These are phyloP conservation scores for Conistra vaccinii DNA, from an alignment of 2,888 invertebrate genomes.

Conservation along the genomic window DNA sequence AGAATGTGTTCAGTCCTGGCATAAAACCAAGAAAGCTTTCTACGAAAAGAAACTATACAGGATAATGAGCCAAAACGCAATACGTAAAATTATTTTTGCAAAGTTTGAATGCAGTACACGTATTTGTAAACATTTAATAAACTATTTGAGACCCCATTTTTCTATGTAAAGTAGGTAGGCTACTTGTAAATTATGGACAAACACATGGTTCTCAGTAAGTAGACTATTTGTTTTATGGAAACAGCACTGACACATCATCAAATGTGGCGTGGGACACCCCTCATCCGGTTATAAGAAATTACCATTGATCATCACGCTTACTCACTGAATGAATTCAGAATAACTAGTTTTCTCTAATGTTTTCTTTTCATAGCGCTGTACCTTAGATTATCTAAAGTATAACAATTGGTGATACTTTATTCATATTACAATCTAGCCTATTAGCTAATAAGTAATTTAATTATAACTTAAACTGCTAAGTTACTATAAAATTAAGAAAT, in stretches of 20 bases:
- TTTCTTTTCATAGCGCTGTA: neutral
- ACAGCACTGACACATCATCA: conserved; percentile 18
- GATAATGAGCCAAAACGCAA: conserved; percentile 79
- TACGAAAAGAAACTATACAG: conserved; percentile 73
- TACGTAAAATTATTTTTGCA: conserved; percentile 70
- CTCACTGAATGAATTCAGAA: conserved; percentile 3
- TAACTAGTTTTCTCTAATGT: too few species aligned
- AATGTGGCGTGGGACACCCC: conserved; percentile 21
- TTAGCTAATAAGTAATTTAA: too few species aligned
- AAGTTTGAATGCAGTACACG: conserved; percentile 58
- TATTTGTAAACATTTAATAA: conserved; percentile 60
- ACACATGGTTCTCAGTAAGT: conserved; percentile 13
- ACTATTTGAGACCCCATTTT: conserved; percentile 49
- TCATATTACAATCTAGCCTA: too few species aligned
- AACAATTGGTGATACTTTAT: too few species aligned
- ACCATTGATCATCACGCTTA: conserved; percentile 18
- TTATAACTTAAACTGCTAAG: too few species aligned
- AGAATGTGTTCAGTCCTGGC: conserved; percentile 73
- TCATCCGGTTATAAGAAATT: conserved; percentile 3
- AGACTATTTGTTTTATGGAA: neutral
- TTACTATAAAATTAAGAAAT: too few species aligned
- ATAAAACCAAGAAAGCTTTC: conserved; percentile 81
- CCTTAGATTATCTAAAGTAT: neutral
- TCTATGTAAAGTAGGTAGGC: conserved; percentile 28
- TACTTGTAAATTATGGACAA: conserved; percentile 22